Base-by-base conservation (phyloP, 2,113 vertebrate genomes). In the Apteryx owenii region DNA sequence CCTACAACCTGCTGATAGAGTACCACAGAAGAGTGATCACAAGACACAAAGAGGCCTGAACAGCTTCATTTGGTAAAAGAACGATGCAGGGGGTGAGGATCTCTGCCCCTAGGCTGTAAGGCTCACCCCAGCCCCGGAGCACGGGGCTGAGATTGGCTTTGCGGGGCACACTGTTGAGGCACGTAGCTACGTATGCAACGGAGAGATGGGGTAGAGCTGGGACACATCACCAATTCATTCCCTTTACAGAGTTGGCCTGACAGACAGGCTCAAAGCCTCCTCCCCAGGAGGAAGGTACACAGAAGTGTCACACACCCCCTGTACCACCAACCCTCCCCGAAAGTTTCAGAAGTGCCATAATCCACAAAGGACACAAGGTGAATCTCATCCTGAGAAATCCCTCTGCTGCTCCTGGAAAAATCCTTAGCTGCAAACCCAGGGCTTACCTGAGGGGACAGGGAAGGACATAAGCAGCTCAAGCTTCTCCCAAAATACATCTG, bases 381-480 rank as follows among this genome's bases (percentile, higher is more conserved):
- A 95, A 94, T 86, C 79, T 89, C 86, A 66, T 84, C 89, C 95
- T 91, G 89, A 93, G 95, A 95, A 97, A 95, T 79, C 81, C 86
- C 46, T 83, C 88, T 77, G 86, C n/a, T 72, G 88, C 36, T 94
- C 94, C 76, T 81, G 86, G 72, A 64, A 85, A 78, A 76, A 72
- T 2, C 42, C 65, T 92, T 85, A 93, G 90, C 93, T 91, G 90
- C 92, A 95, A 90, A 83, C 78, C 61, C 85, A 76, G 85, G 91
- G 94, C 94, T 96, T 91, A 97, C 95, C 92, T 95, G 94, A 95
- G 76, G 87, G 91, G 95, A 91, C 88, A 96, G 88, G 91, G 81
- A 85, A 81, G 78, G 75, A 92, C 84, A 91, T 53, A 90, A 96
- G 70, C 73, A 96, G 64, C 93, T 96, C 81, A 64, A 93, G 46